Percentiles rank a stretch among this genome's conserved stretches.
Conservation (phyloP, 1,140 invertebrate genomes). For the Euschistus heros region DNA sequence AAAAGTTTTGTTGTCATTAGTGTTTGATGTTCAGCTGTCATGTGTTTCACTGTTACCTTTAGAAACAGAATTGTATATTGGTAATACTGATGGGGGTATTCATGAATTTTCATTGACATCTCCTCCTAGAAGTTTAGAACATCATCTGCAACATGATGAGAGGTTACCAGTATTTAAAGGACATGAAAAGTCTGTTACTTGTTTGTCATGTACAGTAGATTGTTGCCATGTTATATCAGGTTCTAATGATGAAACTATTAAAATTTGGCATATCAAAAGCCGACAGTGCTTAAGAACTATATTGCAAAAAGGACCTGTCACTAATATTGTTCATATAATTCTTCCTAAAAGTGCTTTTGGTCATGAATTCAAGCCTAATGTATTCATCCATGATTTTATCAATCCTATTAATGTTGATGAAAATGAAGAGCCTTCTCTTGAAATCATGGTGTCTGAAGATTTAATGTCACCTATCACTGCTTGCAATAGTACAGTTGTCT, state of each 20-base stretch:
- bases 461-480: background rate
- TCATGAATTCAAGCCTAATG: conserved; percentile 36
- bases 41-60: conserved; percentile 55
- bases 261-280: conserved; percentile 69
- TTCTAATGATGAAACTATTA: conserved; percentile 56
- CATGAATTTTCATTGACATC: conserved; percentile 52
- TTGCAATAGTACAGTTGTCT: background rate
- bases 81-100: conserved; percentile 56
- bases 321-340: conserved; percentile 51
- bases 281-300: conserved; percentile 57
- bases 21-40: conserved; percentile 59
- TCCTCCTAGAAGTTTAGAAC: conserved; percentile 52
- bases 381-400: conserved; percentile 35
- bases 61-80: conserved; percentile 63
- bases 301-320: conserved; percentile 57
- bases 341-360: conserved; percentile 22
- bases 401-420: conserved; percentile 37
- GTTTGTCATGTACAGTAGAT: conserved; percentile 58
- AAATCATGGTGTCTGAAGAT: conserved; percentile 14
- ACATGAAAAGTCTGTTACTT: conserved; percentile 55
- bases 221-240: conserved; percentile 59
- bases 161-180: conserved; percentile 41
- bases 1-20: conserved; percentile 52
- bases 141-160: conserved; percentile 41
- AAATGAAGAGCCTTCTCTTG: conserved; percentile 33